Conservation (phyloP, 2,888 invertebrate genomes). For the Arctia plantaginis region DNA sequence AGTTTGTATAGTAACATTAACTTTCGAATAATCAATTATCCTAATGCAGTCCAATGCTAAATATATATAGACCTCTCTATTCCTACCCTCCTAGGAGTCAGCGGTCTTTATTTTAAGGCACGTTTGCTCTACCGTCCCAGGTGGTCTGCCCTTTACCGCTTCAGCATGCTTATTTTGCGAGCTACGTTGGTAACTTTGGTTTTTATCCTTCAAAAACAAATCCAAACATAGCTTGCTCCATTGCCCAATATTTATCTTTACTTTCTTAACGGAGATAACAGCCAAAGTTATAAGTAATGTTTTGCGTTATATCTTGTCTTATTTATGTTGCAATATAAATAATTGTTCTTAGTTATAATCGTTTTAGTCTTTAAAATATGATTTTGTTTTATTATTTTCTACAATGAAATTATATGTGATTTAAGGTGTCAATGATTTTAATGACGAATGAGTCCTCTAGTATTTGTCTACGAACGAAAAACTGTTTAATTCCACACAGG, state of each 20-base stretch:
- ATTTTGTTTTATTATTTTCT: conserved; percentile 2
- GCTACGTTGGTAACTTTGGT: neutral
- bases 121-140: too few relatives aligned
- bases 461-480: neutral
- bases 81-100: too few relatives aligned
- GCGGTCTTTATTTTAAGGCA: too few relatives aligned
- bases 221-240: too few relatives aligned
- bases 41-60: too few relatives aligned
- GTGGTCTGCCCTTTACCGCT: neutral
- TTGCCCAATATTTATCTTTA: too few relatives aligned
- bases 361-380: neutral
- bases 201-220: neutral
- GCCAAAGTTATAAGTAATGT: neutral
- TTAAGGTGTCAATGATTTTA: neutral
- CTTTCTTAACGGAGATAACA: neutral
- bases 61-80: neutral
- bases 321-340: neutral
- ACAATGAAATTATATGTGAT: neutral
- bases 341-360: neutral
- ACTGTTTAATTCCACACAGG: too few relatives aligned
- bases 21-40: too few relatives aligned
- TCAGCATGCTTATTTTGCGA: neutral
- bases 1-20: too few relatives aligned
- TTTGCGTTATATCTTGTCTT: neutral
- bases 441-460: neutral